Base-by-base conservation (phyloP, 64 coral and sea anemone genomes). In the Porites lutea region DNA sequence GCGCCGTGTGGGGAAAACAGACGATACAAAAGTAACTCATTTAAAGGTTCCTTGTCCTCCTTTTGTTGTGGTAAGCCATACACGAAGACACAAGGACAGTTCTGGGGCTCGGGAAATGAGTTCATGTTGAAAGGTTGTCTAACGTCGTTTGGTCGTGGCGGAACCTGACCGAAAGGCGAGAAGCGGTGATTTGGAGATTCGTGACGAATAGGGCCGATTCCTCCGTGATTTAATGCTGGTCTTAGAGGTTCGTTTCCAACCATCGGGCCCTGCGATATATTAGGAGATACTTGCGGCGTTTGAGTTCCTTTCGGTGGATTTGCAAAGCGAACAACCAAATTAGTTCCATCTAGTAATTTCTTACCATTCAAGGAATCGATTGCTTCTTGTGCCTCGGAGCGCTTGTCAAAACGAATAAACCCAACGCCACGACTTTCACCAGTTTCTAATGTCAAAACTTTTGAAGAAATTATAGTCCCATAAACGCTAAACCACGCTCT, bases 391-490 rank as follows among this genome's bases (percentile, higher is more conserved):
- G 97, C 97, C 74, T 99, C 89, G 48, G 86, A 60, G 8, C 94
- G 88, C 64, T 94, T 96, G 76, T 99, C 97, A 93, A 96, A 99
- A 60, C 97, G 91, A 66, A 99, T 95, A 91, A 99, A 99, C 16
- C 97, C 97, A 57, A 95, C 93, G 62, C 97, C 97, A 57, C 97
- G 87, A 66, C 97, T 95, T 89, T 96, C 88, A 46, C 97, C 97
- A 14, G 84, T 92, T 51, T 91, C 94, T 79, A 94, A 81, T 80
- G 87, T 94, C 82, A 99, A 93, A 85, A 99, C 89, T 88, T 99
- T 99, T 15, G 97, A 96, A 45, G 97, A 96, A 57, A 99, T 99
- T 45, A 99, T 99, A 21, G 77, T 65, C 13, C 97, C 97, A 74
- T 91, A 99, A 15, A 90, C 88, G 50, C 87, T 65, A 48, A 99